These are phyloP conservation scores for Pelagia noctiluca DNA, from an alignment of 30 jellyfish, hydroid and myxozoan species.

Conservation along the genomic window DNA sequence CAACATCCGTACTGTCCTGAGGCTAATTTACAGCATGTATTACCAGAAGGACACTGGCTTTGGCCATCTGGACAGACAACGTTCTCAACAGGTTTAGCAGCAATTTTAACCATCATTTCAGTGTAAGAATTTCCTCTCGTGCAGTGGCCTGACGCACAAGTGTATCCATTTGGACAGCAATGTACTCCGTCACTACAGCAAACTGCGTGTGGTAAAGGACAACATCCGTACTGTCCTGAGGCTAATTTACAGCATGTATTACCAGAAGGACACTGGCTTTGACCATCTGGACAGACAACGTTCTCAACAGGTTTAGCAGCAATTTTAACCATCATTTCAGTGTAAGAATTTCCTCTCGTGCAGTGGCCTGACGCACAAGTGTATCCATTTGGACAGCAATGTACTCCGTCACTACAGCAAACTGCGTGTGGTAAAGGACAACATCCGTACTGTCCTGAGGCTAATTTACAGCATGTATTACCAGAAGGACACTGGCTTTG, in stretches of 20 bases:
- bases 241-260: conserved; percentile 68
- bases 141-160: background rate
- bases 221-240: conserved; percentile 66
- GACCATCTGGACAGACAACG: conserved; percentile 52
- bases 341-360: background rate
- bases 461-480: conserved; percentile 56
- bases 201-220: conserved; percentile 69
- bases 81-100: conserved; percentile 18
- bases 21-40: conserved; percentile 74
- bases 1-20: conserved; percentile 81
- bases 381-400: conserved; percentile 70
- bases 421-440: conserved; percentile 71
- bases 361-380: conserved; percentile 64
- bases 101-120: conserved; percentile 38
- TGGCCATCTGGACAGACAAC: conserved; percentile 50
- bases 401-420: conserved; percentile 67
- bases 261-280: conserved; percentile 52
- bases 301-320: conserved; percentile 31
- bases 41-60: conserved; percentile 55
- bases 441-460: conserved; percentile 67
- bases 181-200: conserved; percentile 73
- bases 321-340: conserved; percentile 37
- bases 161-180: conserved; percentile 75
- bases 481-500: conserved; percentile 48
- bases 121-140: background rate